A percentile compares a stretch with the other conserved stretches of the same genome.
Conservation (phyloP, 1,140 invertebrate genomes). For the Listronotus oregonensis region DNA sequence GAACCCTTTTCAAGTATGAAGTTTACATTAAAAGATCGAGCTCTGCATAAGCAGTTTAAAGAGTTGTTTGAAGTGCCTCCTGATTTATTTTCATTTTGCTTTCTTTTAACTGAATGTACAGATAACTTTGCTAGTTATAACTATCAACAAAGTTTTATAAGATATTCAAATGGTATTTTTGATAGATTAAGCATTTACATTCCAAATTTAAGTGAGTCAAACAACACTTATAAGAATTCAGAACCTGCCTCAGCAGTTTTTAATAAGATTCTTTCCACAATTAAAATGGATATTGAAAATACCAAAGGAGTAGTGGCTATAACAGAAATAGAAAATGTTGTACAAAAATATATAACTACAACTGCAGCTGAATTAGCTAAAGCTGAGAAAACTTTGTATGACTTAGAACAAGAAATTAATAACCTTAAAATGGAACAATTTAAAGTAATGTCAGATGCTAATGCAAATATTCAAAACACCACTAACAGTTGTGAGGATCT, state of each 20-base stretch:
- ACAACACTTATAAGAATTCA: conserved; percentile 45
- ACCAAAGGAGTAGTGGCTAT: conserved; percentile 41
- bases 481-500: no score
- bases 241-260: conserved; percentile 41
- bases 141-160: conserved; percentile 47
- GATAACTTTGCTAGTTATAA: conserved; percentile 43
- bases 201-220: conserved; percentile 48
- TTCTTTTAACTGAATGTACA: conserved; percentile 40
- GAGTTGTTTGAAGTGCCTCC: conserved; percentile 36
- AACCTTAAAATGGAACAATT: no score
- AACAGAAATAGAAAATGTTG: conserved; percentile 46
- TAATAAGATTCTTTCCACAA: conserved; percentile 38
- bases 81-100: conserved; percentile 47
- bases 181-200: conserved; percentile 47
- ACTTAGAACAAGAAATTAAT: conserved; percentile 45
- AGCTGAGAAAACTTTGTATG: conserved; percentile 43
- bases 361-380: conserved; percentile 37
- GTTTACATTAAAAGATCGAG: conserved; percentile 42
- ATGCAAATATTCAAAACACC: no score
- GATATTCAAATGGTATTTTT: conserved; percentile 40
- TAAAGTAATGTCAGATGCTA: no score
- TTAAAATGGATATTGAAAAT: conserved; percentile 42
- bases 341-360: conserved; percentile 44
- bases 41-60: conserved; percentile 42
- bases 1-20: conserved; percentile 23